Evolutionary conservation across 2,797 vertebrate species (phyloP).

Genomic region (Lutjanus argentimaculatus): DNA sequence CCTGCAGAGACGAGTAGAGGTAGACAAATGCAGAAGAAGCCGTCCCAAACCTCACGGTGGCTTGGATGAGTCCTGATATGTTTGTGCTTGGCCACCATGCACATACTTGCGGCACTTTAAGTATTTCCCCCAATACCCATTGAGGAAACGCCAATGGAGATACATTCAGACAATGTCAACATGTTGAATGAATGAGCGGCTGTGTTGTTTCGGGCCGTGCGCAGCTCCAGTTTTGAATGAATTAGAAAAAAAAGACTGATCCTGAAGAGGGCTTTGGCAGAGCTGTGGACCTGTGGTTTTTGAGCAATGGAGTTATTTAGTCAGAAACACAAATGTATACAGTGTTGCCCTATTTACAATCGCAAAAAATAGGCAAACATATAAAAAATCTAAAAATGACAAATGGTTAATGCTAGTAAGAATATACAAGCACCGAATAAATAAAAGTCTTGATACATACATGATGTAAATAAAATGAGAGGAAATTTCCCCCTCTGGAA

Average conservation of each 20-base stretch:
- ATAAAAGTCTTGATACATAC: constrained; percentile 79
- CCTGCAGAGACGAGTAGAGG: constrained; percentile 77
- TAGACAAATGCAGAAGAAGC: constrained; percentile 78
- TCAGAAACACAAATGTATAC: constrained; percentile 83
- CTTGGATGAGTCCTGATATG: constrained; percentile 79
- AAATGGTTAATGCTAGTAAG: constrained; percentile 72
- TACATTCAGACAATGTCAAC: constrained; percentile 84
- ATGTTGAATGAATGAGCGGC: constrained; percentile 80
- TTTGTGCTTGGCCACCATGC: constrained; percentile 75
- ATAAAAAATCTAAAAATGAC: constrained; percentile 82
- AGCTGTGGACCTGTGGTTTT: constrained; percentile 75
- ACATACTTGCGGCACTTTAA: constrained; percentile 80
- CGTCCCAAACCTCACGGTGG: constrained; percentile 68
- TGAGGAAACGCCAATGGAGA: constrained; percentile 84
- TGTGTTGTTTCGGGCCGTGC: constrained; percentile 69
- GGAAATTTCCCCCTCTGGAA: constrained; percentile 50
- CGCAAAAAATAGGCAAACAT: constrained; percentile 76
- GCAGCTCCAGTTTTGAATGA: constrained; percentile 76
- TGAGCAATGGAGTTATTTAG: constrained; percentile 84
- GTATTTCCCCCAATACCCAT: constrained; percentile 81
- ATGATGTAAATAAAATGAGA: constrained; percentile 73
- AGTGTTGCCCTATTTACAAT: constrained; percentile 83
- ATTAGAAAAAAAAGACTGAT: constrained; percentile 55
- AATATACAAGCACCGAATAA: constrained; percentile 82
- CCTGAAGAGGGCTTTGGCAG: constrained; percentile 71